phyloP scores from a whole-genome alignment of 2,113 vertebrate species.

The Coryphaenoides rupestris region DNA sequence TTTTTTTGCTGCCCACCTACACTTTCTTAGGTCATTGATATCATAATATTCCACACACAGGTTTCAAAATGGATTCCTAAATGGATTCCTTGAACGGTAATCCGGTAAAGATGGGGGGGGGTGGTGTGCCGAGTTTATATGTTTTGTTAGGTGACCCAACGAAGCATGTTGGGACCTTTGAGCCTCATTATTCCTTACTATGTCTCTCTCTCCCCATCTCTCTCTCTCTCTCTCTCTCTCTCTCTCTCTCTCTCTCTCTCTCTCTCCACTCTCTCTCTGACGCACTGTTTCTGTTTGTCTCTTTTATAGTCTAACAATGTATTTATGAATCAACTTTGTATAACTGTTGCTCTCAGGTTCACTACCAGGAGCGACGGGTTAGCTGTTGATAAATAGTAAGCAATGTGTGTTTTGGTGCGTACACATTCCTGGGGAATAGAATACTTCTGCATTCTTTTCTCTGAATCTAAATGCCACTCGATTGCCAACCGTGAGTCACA shows the following conservation, averaged over 20 bases:
- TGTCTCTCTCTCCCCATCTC: no score
- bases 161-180: constrained; percentile 25
- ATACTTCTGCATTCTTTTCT: neutral
- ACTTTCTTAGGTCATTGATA: constrained; percentile 72
- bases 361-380: neutral
- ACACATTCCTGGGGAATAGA: neutral
- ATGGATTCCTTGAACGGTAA: constrained; percentile 31
- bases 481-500: constrained; percentile 17
- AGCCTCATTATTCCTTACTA: constrained; percentile 16
- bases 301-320: no score
- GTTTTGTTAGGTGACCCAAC: constrained; percentile 73
- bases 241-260: no score
- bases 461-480: constrained; percentile 7
- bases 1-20: constrained; percentile 70
- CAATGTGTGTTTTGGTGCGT: neutral
- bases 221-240: no score
- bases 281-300: no score
- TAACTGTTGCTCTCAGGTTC: neutral
- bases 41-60: constrained; percentile 46
- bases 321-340: neutral
- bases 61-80: constrained; percentile 50
- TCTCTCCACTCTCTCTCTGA: no score
- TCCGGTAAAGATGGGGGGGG: constrained; percentile 52
- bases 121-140: constrained; percentile 71
- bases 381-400: neutral